These are phyloP conservation scores for Callopanchax toddi DNA, from an alignment of 2,113 vertebrate genomes.

Conservation along the genomic window DNA sequence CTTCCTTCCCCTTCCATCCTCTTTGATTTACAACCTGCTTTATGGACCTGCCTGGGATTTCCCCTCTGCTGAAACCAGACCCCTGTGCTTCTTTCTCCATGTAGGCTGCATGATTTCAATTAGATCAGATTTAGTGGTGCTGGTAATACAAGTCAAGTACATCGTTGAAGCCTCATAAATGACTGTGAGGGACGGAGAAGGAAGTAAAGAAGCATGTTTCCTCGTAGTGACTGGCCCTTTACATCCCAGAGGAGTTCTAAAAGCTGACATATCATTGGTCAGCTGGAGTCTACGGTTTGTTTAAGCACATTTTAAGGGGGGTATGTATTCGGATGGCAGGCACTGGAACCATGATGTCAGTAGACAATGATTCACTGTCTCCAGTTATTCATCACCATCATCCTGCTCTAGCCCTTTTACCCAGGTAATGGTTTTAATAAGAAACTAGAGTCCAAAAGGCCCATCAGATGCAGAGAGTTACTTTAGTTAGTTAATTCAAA, in stretches of 20 bases:
- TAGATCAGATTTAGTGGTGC: constrained; percentile 59
- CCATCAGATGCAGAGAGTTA: not conserved
- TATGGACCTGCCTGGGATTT: constrained; percentile 59
- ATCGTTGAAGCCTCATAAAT: constrained; percentile 67
- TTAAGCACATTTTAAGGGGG: constrained; percentile 48
- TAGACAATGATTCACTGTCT: constrained; percentile 70
- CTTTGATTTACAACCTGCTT: constrained; percentile 55
- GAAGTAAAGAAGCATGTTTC: constrained; percentile 31
- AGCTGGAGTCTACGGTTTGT: constrained; percentile 29
- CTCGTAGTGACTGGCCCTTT: constrained; percentile 22
- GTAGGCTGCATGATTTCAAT: constrained; percentile 69
- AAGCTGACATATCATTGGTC: constrained; percentile 28
- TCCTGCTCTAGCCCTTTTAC: constrained; percentile 33
- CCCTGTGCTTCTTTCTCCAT: constrained; percentile 46
- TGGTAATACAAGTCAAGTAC: constrained; percentile 57
- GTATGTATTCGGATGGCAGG: constrained; percentile 50
- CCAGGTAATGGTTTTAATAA: constrained; percentile 60
- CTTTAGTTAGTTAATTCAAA: constrained; percentile 1
- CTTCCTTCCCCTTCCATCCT: constrained; percentile 25
- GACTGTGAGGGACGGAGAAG: constrained; percentile 30
- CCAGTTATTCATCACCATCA: constrained; percentile 71
- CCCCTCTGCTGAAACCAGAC: constrained; percentile 57
- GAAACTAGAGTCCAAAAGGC: constrained; percentile 35
- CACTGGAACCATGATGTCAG: constrained; percentile 58
- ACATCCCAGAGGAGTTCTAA: constrained; percentile 44